A percentile compares a stretch with the other conserved stretches of the same genome.
Evolutionary conservation across 2,113 vertebrate species (phyloP).

Genomic region (Lophius piscatorius): DNA sequence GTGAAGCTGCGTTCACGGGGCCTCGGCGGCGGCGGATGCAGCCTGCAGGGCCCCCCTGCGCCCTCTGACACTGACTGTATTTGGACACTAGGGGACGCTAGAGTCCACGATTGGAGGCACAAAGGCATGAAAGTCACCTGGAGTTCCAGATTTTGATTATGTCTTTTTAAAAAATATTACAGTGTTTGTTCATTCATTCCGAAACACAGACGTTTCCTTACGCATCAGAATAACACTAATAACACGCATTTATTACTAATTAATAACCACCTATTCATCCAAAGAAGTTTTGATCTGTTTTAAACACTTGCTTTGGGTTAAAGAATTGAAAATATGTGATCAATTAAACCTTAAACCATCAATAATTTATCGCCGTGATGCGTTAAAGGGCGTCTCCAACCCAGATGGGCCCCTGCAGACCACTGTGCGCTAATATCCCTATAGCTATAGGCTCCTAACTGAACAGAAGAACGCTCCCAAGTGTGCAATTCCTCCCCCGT

Average conservation of each 20-base stretch:
- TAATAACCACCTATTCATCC: not conserved
- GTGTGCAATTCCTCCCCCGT: conserved; percentile 65
- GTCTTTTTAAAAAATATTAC: not conserved
- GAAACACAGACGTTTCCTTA: not conserved
- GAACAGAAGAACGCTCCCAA: conserved; percentile 64
- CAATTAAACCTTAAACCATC: not conserved
- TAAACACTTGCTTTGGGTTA: too few relatives aligned
- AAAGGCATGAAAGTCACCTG: not conserved
- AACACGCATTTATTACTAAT: too few relatives aligned
- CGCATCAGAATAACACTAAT: too few relatives aligned
- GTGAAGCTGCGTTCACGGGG: not conserved
- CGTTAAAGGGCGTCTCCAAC: not conserved
- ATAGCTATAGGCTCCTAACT: conserved; percentile 42
- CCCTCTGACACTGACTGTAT: not conserved
- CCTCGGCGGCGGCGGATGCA: conserved; percentile 2
- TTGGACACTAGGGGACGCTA: conserved; percentile 64
- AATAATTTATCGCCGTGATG: not conserved
- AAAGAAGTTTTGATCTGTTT: not conserved
- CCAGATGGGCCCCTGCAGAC: conserved; percentile 15
- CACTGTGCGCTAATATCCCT: not conserved
- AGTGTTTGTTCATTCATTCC: not conserved
- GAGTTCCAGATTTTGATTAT: too few relatives aligned
- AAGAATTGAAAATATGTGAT: too few relatives aligned
- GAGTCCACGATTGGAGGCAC: conserved; percentile 51
- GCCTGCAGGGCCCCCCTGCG: not conserved